These are phyloP conservation scores for Brachionichthys hirsutus DNA, from an alignment of 2,113 vertebrate genomes.

Conservation along the genomic window DNA sequence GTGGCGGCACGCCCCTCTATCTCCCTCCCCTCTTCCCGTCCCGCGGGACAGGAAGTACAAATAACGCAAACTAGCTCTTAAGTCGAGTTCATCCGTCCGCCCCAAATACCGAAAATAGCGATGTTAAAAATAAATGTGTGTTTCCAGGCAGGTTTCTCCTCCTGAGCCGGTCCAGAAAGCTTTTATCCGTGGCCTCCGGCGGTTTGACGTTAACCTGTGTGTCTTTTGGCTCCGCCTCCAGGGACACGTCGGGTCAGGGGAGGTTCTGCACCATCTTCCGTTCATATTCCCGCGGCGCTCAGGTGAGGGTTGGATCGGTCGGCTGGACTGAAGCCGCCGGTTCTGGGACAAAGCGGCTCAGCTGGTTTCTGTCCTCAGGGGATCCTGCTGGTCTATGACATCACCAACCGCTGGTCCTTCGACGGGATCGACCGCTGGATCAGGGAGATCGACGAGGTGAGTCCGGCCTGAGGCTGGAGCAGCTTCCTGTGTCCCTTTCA, in stretches of 20 bases:
- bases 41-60: too few species aligned
- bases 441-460: slow-evolving; percentile 96
- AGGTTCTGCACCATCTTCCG: slow-evolving; percentile 98
- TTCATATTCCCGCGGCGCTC: slow-evolving; percentile 96
- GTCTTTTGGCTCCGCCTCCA: slow-evolving; percentile 71
- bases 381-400: slow-evolving; percentile 97
- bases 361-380: slow-evolving; percentile 74
- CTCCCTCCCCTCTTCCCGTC: too few species aligned
- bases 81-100: too few species aligned
- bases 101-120: too few species aligned
- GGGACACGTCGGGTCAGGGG: slow-evolving; percentile 98
- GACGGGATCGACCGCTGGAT: slow-evolving; percentile 99
- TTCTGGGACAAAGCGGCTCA: too few species aligned
- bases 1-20: too few species aligned
- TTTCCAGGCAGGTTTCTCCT: too few species aligned
- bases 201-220: not conserved
- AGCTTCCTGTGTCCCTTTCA: not conserved
- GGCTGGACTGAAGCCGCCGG: too few species aligned
- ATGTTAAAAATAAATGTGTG: too few species aligned
- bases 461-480: not conserved
- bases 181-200: too few species aligned
- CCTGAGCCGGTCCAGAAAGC: too few species aligned
- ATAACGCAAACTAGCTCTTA: too few species aligned
- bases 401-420: slow-evolving; percentile 99
- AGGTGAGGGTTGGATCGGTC: slow-evolving; percentile 78